These are phyloP conservation scores for Lepidocyrtoides sp. DNA, from an alignment of 2,888 invertebrate genomes.

Conservation along the genomic window DNA sequence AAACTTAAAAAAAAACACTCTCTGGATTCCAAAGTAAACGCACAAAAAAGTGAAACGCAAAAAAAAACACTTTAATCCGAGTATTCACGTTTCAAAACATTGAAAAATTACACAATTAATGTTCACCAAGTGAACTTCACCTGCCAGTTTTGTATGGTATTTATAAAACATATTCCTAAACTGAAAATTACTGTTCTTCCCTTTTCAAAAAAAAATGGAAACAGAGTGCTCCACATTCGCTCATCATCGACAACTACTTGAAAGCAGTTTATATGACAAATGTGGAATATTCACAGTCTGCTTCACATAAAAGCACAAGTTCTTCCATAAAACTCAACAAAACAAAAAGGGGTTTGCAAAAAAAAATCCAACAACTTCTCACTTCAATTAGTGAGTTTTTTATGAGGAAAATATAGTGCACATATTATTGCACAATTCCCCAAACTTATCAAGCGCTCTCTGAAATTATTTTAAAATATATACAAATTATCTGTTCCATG, in stretches of 20 bases:
- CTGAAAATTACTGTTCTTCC: slow-evolving; percentile 47
- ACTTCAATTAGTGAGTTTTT: neutral
- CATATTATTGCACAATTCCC: neutral
- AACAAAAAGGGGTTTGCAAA: too few species aligned
- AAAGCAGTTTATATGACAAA: slow-evolving; percentile 21
- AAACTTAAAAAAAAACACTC: neutral
- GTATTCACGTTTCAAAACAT: neutral
- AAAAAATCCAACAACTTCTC: neutral
- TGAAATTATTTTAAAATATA: slow-evolving; percentile 11
- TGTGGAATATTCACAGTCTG: neutral
- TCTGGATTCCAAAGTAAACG: neutral
- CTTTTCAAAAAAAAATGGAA: slow-evolving; percentile 14
- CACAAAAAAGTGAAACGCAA: slow-evolving; percentile 24
- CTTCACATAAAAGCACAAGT: slow-evolving; percentile 27
- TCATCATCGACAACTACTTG: slow-evolving; percentile 37
- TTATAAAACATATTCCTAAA: slow-evolving; percentile 17
- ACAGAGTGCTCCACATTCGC: slow-evolving; percentile 54
- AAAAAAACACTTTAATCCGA: neutral
- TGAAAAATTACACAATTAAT: neutral
- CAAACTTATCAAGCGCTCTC: neutral
- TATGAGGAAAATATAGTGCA: neutral
- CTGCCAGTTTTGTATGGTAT: slow-evolving; percentile 29
- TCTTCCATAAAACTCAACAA: slow-evolving; percentile 45
- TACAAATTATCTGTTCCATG: neutral
- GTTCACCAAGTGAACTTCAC: neutral